phyloP scores from a whole-genome alignment of 2,113 vertebrate species.

The Pelmatolapia mariae region DNA sequence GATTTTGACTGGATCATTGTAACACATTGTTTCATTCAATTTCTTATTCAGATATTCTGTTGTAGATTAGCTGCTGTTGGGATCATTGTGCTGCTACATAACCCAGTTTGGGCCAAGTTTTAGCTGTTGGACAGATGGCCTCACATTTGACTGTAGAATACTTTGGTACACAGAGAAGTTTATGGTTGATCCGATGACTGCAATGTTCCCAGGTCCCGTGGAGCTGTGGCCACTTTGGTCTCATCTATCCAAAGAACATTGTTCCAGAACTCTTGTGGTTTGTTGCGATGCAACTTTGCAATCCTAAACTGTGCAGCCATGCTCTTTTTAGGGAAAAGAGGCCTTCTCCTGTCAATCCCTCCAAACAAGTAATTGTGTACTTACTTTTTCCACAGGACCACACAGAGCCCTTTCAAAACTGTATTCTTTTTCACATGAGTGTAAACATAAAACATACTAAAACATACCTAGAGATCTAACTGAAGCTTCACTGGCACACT shows the following conservation, averaged over 20 bases:
- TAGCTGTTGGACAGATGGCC: background rate
- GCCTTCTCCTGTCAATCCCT: background rate
- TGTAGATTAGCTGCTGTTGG: background rate
- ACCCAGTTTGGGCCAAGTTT: background rate
- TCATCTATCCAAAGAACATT: background rate
- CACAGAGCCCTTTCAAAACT: background rate
- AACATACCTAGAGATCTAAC: background rate
- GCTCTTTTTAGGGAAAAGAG: background rate
- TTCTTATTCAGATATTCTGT: background rate
- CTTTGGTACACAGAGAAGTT: background rate
- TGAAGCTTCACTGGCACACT: background rate
- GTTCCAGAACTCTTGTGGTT: background rate
- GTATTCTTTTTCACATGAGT: background rate
- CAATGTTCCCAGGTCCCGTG: background rate
- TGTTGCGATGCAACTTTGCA: background rate
- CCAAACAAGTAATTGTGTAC: background rate
- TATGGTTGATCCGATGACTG: background rate
- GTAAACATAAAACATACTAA: background rate
- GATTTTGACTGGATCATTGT: background rate
- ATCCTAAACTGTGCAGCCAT: background rate
- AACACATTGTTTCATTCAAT: background rate
- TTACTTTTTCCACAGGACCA: background rate
- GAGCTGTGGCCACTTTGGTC: background rate
- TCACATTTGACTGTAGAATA: background rate
- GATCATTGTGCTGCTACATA: background rate